Percentiles rank a stretch among this genome's conserved stretches.
Evolutionary conservation across 2,113 vertebrate genomes (phyloP).

Genomic region (Acanthisitta chloris): DNA sequence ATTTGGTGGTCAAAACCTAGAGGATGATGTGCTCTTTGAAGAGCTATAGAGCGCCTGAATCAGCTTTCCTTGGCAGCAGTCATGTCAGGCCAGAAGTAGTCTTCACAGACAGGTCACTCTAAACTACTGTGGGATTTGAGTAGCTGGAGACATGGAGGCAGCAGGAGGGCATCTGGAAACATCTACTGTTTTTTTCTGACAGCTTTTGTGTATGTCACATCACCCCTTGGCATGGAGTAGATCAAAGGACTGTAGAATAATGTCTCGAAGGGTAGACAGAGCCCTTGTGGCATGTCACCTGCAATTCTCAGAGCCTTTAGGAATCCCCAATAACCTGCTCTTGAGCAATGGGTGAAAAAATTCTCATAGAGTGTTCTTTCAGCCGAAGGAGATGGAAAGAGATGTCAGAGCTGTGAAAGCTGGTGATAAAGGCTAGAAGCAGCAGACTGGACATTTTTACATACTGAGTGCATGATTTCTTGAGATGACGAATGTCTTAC

Average conservation of each 20-base stretch:
- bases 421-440: neutral
- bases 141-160: neutral
- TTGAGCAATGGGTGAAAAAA: neutral
- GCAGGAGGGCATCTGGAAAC: neutral
- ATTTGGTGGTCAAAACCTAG: neutral
- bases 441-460: neutral
- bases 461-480: accelerated
- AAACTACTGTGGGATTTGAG: neutral
- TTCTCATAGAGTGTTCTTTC: neutral
- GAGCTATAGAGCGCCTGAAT: neutral
- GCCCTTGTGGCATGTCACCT: neutral
- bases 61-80: neutral
- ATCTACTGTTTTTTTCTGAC: neutral
- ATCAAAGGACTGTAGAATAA: neutral
- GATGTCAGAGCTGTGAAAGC: neutral
- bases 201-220: neutral
- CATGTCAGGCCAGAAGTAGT: neutral
- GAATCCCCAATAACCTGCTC: neutral
- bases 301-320: neutral
- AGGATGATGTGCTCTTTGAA: neutral
- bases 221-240: neutral
- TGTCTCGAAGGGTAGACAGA: accelerated
- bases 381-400: neutral
- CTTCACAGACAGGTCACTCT: neutral
- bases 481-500: neutral